Percentiles rank a stretch among this genome's conserved stretches.
Conservation (phyloP, 2,797 vertebrate genomes). For the Sphenopsis melanotis region DNA sequence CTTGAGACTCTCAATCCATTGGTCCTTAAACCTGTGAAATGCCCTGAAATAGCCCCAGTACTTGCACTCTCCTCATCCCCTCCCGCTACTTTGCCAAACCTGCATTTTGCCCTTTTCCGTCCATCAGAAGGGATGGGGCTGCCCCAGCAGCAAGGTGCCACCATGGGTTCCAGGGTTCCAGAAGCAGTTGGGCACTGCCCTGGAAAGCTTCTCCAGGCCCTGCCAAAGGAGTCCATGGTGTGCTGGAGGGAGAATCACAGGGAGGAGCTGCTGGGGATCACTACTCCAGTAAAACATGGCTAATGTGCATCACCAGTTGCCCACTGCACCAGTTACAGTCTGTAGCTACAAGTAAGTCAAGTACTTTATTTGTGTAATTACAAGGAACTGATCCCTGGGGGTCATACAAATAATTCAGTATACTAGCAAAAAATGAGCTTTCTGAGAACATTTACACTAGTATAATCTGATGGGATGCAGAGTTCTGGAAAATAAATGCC, state of each 20-base stretch:
- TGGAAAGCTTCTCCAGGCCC: neutral
- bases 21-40: neutral
- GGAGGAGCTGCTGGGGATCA: neutral
- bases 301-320: neutral
- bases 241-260: neutral
- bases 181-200: neutral
- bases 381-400: slow-evolving; percentile 3
- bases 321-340: neutral
- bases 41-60: neutral
- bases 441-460: slow-evolving; percentile 23
- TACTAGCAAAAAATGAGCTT: slow-evolving; percentile 29
- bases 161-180: accelerated
- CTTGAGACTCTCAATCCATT: neutral
- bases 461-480: slow-evolving; percentile 19
- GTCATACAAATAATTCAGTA: slow-evolving; percentile 25
- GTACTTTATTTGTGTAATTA: slow-evolving; percentile 27
- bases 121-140: neutral
- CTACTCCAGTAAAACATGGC: neutral
- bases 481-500: slow-evolving; percentile 43
- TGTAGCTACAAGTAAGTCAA: slow-evolving; percentile 1
- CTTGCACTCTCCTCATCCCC: neutral
- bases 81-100: neutral
- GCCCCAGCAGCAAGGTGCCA: neutral
- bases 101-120: neutral
- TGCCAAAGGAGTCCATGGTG: neutral